Conservation (phyloP, 2,113 vertebrate genomes). For the Halcyon senegalensis region DNA sequence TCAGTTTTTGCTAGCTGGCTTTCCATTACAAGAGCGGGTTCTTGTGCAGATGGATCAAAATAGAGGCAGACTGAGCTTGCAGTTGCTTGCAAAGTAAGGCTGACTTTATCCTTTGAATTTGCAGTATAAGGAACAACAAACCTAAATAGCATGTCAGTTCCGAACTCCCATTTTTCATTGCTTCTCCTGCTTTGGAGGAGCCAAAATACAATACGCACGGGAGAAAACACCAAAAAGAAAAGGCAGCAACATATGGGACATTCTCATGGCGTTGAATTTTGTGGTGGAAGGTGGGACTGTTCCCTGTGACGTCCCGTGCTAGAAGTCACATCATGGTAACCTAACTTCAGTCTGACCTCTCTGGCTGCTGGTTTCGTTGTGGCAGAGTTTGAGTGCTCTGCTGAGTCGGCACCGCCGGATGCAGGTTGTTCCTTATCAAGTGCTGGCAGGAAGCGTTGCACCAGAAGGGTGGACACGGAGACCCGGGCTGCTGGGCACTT, state of each 20-base stretch:
- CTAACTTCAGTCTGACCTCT: not conserved
- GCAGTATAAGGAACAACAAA: not conserved
- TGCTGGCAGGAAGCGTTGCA: constrained; percentile 37
- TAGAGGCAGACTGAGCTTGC: not conserved
- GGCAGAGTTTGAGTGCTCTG: constrained; percentile 2
- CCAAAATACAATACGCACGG: not conserved
- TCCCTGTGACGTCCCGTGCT: not conserved
- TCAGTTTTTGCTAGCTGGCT: not conserved
- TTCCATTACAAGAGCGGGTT: not conserved
- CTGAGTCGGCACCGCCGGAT: constrained; percentile 43
- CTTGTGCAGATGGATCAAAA: constrained; percentile 8
- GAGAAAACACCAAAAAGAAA: constrained; percentile 2
- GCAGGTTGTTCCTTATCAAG: constrained; percentile 40
- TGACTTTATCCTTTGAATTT: constrained; percentile 18
- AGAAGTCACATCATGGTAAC: not conserved
- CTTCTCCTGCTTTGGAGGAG: not conserved
- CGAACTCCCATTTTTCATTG: not conserved
- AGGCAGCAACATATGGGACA: not conserved
- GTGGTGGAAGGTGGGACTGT: not conserved
- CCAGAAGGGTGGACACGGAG: constrained; percentile 28
- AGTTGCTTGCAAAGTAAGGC: constrained; percentile 4
- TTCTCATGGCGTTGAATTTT: not conserved
- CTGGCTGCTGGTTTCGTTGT: not conserved
- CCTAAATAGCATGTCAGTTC: not conserved
- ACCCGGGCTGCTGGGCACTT: not conserved